These are phyloP conservation scores for Corythaeola cristata DNA, from an alignment of 2,113 vertebrate species.

Conservation along the genomic window DNA sequence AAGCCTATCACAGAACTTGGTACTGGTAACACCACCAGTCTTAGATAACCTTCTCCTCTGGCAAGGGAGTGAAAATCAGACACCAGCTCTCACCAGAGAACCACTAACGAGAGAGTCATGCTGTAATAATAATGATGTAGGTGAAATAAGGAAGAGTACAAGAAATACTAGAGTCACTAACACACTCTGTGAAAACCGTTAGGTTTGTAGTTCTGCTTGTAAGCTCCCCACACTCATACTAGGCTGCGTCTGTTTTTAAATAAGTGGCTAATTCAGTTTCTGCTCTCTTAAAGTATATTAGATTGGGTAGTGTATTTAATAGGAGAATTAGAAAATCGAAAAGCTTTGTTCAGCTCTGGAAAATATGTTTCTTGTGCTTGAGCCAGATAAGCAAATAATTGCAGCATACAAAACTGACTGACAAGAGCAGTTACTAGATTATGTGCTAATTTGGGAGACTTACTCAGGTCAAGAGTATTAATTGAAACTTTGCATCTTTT, in stretches of 20 bases:
- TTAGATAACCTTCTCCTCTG: neutral
- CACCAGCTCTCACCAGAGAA: neutral
- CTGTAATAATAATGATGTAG: neutral
- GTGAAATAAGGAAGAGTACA: neutral
- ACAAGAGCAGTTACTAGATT: neutral
- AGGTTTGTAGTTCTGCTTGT: neutral
- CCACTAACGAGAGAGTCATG: neutral
- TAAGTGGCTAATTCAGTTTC: neutral
- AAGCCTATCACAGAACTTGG: rapidly evolving
- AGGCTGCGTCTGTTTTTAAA: neutral
- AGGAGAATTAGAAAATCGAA: neutral
- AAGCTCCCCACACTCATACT: neutral
- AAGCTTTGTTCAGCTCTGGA: neutral
- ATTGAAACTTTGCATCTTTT: neutral
- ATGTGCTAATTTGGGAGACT: neutral
- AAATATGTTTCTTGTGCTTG: neutral
- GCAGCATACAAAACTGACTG: neutral
- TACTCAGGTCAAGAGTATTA: neutral
- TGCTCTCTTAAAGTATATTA: neutral
- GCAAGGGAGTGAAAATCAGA: neutral
- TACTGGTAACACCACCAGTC: neutral
- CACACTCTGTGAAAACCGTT: neutral
- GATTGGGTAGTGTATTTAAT: neutral
- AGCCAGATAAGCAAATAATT: neutral
- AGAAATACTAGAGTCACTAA: neutral